Evolutionary conservation across 2,888 invertebrate species (phyloP).

Genomic region (Metalampra italica): DNA sequence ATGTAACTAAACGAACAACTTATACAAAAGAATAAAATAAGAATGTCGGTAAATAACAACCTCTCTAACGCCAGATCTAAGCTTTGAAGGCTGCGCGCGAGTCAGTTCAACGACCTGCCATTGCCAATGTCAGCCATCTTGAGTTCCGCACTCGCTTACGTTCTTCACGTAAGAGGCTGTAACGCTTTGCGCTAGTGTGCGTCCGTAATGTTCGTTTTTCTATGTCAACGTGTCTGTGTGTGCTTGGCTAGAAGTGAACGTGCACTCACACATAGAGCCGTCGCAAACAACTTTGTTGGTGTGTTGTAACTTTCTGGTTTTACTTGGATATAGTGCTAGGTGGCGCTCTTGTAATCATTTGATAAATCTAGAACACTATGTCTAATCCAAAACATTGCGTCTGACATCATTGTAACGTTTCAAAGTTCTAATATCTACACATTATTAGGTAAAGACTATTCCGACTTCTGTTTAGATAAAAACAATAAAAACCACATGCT

Average conservation of each 20-base stretch:
- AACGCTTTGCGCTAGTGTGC: conserved; percentile 61
- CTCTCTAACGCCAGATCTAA: conserved; percentile 75
- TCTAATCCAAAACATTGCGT: background rate
- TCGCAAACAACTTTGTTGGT: conserved; percentile 26
- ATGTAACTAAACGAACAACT: background rate
- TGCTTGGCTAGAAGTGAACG: conserved; percentile 57
- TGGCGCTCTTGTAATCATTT: conserved; percentile 24
- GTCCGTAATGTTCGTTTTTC: conserved; percentile 72
- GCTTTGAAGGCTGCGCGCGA: conserved; percentile 74
- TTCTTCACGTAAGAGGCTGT: conserved; percentile 78
- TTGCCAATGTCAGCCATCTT: conserved; percentile 79
- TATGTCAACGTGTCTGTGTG: conserved; percentile 50
- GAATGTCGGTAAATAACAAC: conserved; percentile 43
- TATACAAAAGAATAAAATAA: conserved; percentile 19
- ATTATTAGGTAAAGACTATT: no score
- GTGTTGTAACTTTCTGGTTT: conserved; percentile 25
- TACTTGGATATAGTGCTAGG: conserved; percentile 26
- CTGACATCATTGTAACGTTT: no score
- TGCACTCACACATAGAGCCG: conserved; percentile 25
- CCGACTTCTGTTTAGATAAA: no score
- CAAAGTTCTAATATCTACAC: no score
- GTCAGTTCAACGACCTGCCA: conserved; percentile 69
- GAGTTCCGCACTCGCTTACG: conserved; percentile 77
- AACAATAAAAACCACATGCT: background rate
- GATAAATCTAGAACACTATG: background rate